These are phyloP conservation scores for Podabrus alpinus DNA, from an alignment of 2,888 invertebrate species.

Conservation along the genomic window DNA sequence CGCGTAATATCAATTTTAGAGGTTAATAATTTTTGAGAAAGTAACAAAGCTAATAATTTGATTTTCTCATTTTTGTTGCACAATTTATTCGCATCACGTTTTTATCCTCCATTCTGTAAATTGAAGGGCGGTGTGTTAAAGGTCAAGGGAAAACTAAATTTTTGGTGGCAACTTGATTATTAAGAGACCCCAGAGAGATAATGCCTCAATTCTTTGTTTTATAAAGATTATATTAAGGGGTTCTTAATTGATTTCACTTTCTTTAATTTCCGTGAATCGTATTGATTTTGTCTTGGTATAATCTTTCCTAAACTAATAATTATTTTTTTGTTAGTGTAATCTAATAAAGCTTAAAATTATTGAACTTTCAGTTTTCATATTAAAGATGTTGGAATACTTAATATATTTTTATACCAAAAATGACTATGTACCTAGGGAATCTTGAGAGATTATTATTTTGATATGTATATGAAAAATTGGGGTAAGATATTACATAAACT, in stretches of 20 bases:
- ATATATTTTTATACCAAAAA: not conserved
- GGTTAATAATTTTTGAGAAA: not conserved
- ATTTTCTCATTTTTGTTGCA: not conserved
- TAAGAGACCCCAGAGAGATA: not conserved
- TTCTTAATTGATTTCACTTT: constrained; percentile 3
- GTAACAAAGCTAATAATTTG: not conserved
- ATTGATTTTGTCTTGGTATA: not conserved
- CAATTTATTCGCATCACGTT: constrained; percentile 3
- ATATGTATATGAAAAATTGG: not conserved
- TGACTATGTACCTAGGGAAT: not conserved
- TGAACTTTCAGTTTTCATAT: not conserved
- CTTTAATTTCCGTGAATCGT: not conserved
- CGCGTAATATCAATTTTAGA: not conserved
- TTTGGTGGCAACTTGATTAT: constrained; percentile 4
- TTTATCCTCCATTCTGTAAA: constrained; percentile 1
- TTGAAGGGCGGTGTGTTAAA: not conserved
- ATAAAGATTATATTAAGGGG: constrained; percentile 2
- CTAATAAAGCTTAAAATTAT: not conserved
- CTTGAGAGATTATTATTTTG: not conserved
- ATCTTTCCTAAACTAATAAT: not conserved
- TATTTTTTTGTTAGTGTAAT: not conserved
- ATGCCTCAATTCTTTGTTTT: constrained; percentile 3
- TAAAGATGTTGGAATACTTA: not conserved
- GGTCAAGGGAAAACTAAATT: constrained; percentile 1
- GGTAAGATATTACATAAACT: not conserved